Conservation (phyloP, 1,140 invertebrate genomes). For the Samia ricini region DNA sequence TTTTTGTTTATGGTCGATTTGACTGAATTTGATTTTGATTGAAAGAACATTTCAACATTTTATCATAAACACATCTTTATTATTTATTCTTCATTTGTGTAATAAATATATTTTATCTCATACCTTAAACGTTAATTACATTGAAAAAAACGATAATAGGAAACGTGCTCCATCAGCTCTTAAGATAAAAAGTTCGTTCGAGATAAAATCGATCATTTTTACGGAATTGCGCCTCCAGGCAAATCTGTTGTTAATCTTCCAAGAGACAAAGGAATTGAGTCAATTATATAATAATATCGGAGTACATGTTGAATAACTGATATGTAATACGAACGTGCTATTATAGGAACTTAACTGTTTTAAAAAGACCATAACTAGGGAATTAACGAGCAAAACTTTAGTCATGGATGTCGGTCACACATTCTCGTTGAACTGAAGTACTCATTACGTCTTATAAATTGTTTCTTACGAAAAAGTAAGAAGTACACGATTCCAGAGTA, state of each 20-base stretch:
- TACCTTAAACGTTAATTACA: background rate
- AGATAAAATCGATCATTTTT: constrained; percentile 48
- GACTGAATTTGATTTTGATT: too few species aligned
- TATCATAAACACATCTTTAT: too few species aligned
- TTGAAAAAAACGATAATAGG: background rate
- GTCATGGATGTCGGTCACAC: background rate
- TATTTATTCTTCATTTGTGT: too few species aligned
- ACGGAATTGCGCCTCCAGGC: constrained; percentile 33
- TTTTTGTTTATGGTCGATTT: too few species aligned
- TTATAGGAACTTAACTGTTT: constrained; percentile 6
- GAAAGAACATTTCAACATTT: too few species aligned
- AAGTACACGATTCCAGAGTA: too few species aligned
- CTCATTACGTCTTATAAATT: background rate
- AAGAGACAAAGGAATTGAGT: constrained; percentile 38
- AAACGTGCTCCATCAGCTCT: background rate
- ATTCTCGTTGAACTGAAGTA: background rate
- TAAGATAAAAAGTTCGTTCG: constrained; percentile 13
- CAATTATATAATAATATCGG: constrained; percentile 51
- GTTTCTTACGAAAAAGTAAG: too few species aligned
- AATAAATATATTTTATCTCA: background rate
- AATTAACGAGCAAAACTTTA: background rate
- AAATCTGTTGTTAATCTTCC: constrained; percentile 39
- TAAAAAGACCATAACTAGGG: too few species aligned
- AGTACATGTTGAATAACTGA: constrained; percentile 27
- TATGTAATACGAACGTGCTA: constrained; percentile 19